Conservation (phyloP, 2,797 vertebrate genomes). For the Hephaestus fuliginosus region DNA sequence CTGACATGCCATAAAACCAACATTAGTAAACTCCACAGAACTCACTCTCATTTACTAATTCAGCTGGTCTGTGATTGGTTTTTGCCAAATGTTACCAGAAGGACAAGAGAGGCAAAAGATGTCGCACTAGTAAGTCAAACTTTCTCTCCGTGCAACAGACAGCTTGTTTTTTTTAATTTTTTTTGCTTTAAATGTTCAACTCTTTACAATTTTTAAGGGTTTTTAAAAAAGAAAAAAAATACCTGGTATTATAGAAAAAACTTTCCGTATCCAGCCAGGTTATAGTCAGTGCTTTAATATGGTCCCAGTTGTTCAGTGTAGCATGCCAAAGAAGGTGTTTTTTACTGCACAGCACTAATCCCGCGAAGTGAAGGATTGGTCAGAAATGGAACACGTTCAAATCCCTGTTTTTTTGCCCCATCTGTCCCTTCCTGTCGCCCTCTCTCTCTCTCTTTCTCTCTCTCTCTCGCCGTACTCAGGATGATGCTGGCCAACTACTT, state of each 20-base stretch:
- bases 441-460: background rate
- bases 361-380: constrained; percentile 57
- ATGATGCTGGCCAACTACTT: constrained; percentile 99
- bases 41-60: background rate
- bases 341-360: constrained; percentile 57
- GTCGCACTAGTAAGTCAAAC: background rate
- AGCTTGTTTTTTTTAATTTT: background rate
- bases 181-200: background rate
- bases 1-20: background rate
- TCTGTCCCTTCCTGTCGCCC: constrained; percentile 17
- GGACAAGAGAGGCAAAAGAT: constrained; percentile 9
- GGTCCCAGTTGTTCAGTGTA: constrained; percentile 2
- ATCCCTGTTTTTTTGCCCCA: constrained; percentile 27
- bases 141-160: background rate
- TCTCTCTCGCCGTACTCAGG: constrained; percentile 76
- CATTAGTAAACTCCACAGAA: background rate
- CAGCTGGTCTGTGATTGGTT: background rate
- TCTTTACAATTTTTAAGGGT: background rate
- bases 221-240: background rate
- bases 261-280: background rate
- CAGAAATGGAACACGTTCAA: constrained; percentile 52
- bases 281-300: constrained; percentile 9
- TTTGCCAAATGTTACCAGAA: background rate
- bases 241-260: background rate
- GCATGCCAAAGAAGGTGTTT: constrained; percentile 44